These are phyloP conservation scores for Drosophila subsilvestris DNA, from an alignment of 2,888 invertebrate genomes.

Conservation along the genomic window DNA sequence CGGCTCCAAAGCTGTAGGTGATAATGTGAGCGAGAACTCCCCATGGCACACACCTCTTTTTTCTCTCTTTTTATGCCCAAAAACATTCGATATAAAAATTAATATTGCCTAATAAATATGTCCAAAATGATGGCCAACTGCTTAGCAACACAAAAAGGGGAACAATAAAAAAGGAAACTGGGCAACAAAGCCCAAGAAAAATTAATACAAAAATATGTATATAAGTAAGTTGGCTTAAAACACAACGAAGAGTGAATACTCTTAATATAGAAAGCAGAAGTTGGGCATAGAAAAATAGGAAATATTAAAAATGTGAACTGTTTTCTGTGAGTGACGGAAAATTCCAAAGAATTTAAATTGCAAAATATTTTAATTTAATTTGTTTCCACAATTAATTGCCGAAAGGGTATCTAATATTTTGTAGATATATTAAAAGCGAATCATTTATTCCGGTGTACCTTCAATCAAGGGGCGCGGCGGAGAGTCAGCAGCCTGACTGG, in stretches of 20 bases:
- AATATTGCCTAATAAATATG: slow-evolving; percentile 79
- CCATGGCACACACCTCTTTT: slow-evolving; percentile 35
- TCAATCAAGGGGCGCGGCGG: slow-evolving; percentile 58
- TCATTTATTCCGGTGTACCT: background rate
- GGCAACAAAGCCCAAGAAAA: slow-evolving; percentile 33
- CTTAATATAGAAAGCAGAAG: background rate
- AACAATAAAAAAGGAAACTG: slow-evolving; percentile 35
- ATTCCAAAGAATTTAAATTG: too few relatives aligned
- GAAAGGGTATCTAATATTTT: slow-evolving; percentile 10
- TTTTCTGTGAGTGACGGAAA: background rate
- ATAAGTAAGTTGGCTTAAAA: background rate
- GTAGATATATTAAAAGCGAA: background rate
- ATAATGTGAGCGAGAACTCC: slow-evolving; percentile 60
- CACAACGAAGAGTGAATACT: slow-evolving; percentile 16
- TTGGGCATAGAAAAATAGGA: background rate
- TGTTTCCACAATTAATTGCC: background rate
- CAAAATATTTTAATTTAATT: background rate
- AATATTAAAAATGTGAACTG: background rate
- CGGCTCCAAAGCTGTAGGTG: slow-evolving; percentile 46
- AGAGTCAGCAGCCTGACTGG: slow-evolving; percentile 42
- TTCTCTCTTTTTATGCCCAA: slow-evolving; percentile 12
- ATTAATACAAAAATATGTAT: slow-evolving; percentile 26
- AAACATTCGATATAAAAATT: slow-evolving; percentile 59
- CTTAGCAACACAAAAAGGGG: slow-evolving; percentile 46
- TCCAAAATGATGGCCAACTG: slow-evolving; percentile 71